A percentile compares a stretch with the other conserved stretches of the same genome.
Conservation (phyloP, 2,113 vertebrate genomes). For the Ovibos moschatus region DNA sequence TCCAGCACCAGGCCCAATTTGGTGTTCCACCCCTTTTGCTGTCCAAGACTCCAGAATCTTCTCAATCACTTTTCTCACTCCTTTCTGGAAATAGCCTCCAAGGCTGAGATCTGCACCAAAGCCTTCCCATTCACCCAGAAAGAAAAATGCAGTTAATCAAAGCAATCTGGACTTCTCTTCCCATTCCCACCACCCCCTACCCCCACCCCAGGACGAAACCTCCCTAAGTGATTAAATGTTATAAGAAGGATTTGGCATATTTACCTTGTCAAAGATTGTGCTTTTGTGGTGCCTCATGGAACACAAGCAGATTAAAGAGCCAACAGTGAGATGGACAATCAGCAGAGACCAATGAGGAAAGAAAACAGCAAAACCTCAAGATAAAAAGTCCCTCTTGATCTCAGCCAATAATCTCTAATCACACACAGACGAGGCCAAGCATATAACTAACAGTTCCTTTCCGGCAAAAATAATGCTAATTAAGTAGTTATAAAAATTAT, state of each 20-base stretch:
- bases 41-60: not conserved
- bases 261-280: slow-evolving; percentile 30
- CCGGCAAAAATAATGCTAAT: slow-evolving; percentile 49
- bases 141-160: slow-evolving; percentile 73
- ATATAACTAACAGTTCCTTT: slow-evolving; percentile 16
- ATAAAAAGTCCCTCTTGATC: slow-evolving; percentile 17
- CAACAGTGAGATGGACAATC: slow-evolving; percentile 42
- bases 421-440: slow-evolving; percentile 43
- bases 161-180: slow-evolving; percentile 69
- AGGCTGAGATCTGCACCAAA: slow-evolving; percentile 58
- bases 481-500: slow-evolving; percentile 62
- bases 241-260: slow-evolving; percentile 40
- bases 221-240: slow-evolving; percentile 56
- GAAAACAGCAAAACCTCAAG: slow-evolving; percentile 45
- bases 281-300: slow-evolving; percentile 41
- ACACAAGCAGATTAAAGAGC: slow-evolving; percentile 35
- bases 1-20: not conserved
- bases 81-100: slow-evolving; percentile 56
- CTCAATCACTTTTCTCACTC: not conserved
- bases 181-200: slow-evolving; percentile 46
- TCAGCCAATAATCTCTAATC: slow-evolving; percentile 52
- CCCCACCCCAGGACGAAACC: slow-evolving; percentile 13
- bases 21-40: not conserved
- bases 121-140: slow-evolving; percentile 53
- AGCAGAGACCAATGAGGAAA: not conserved